These are phyloP conservation scores for Arvicanthis niloticus DNA, from an alignment of 2,113 vertebrate species.

Conservation along the genomic window DNA sequence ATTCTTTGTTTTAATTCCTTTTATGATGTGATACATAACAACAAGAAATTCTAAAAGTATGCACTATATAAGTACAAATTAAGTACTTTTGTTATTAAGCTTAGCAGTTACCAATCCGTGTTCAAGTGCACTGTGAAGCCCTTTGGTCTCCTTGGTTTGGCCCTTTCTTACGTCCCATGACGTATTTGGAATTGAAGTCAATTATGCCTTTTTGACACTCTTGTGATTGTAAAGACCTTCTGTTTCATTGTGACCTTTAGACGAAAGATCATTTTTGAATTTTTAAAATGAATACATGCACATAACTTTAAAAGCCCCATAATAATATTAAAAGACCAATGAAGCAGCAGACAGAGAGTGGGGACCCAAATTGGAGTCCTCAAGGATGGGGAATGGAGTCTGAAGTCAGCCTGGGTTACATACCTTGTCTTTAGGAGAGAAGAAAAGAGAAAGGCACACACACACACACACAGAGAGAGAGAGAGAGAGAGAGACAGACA, in stretches of 20 bases:
- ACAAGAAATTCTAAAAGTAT: conserved; percentile 43
- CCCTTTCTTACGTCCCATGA: neutral
- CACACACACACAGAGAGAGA: no score
- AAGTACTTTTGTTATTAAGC: neutral
- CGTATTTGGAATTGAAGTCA: conserved; percentile 4
- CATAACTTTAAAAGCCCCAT: conserved; percentile 17
- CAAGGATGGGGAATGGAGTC: neutral
- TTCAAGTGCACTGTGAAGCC: neutral
- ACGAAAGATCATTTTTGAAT: conserved; percentile 25
- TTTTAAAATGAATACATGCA: conserved; percentile 24
- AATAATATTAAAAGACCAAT: conserved; percentile 31
- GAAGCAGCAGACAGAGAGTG: neutral
- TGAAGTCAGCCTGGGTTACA: neutral
- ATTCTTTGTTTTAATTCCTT: neutral
- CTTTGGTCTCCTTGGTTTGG: neutral
- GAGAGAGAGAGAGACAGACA: no score
- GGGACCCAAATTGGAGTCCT: neutral
- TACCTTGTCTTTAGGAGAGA: neutral
- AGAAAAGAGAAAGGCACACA: no score
- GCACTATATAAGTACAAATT: neutral
- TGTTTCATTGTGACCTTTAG: conserved; percentile 34
- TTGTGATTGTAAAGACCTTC: conserved; percentile 2
- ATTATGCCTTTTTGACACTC: conserved; percentile 43
- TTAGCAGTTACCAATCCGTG: neutral
- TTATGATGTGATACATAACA: neutral